These are phyloP conservation scores for Saguinus midas DNA, from an alignment of 2,113 vertebrate species.

Conservation along the genomic window DNA sequence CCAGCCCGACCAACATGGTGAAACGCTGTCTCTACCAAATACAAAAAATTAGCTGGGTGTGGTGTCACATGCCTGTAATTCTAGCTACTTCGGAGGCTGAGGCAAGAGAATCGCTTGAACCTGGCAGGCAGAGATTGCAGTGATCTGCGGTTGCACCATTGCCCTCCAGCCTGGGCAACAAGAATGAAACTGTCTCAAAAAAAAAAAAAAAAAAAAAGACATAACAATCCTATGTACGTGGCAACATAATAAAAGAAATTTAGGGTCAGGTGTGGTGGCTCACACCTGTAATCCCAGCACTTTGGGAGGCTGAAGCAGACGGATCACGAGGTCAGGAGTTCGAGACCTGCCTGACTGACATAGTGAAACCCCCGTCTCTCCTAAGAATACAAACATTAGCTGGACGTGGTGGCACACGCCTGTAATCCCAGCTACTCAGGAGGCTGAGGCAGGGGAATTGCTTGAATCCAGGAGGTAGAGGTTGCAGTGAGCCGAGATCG, in stretches of 20 bases:
- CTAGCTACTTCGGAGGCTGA: background rate
- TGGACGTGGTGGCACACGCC: accelerated
- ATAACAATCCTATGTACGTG: background rate
- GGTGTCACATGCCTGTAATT: background rate
- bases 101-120: background rate
- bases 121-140: background rate
- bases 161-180: background rate
- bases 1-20: background rate
- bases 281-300: background rate
- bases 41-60: background rate
- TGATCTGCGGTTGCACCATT: background rate
- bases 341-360: background rate
- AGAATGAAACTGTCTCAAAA: background rate
- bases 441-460: background rate
- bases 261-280: background rate
- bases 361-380: background rate
- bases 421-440: background rate
- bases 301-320: background rate
- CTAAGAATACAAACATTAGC: background rate
- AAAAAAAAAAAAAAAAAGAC: background rate
- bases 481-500: background rate
- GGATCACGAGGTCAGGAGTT: background rate
- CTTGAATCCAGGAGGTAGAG: background rate
- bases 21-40: background rate
- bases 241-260: background rate